Base-by-base conservation (phyloP, 2,113 vertebrate genomes). In the Scytalopus superciliaris region DNA sequence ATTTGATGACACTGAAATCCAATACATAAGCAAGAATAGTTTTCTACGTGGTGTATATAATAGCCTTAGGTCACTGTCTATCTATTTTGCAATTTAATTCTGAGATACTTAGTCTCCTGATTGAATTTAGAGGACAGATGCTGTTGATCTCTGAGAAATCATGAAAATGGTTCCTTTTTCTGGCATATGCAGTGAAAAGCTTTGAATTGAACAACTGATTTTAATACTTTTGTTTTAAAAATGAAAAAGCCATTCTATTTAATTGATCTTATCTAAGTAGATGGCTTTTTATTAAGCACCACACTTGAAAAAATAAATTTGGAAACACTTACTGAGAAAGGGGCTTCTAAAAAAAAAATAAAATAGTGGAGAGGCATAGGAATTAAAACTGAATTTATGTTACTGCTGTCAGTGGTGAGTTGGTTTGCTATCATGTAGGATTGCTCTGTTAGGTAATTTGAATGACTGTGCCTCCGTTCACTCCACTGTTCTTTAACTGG, bases 1-100 rank as follows among this genome's bases (percentile, higher is more conserved):
- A 91, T 91, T 91, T 42, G 78, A 75, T 79, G 78, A 79, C 87
- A 78, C 50, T 87, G 74, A 87, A 87, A 96, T 93, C 57, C 63
- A 94, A 35, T 94, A 80, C 40, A 64, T 39, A 87, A n/a, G 9
- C 67, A 89, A 83, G 55, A 91, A 66, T 0, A 4, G 5, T 69
- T 52, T 69, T 87, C 60, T 57, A 1, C 59, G 80, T 89, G 57
- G 31, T 82, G 30, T 56, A 10, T 85, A 12, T 87, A 82, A 39
- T 70, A 76, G 55, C 78, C 63, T 79, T 62, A 55, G 59, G 82
- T 72, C 50, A 55, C 63, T 89, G 14, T 75, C 77, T 67, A 30
- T 72, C 74, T 67, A 30, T 76, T 93, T 92, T 80, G 28, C 44
- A 62, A 2, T 94, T 87, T 93, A 93, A 91, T 91, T 91, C 63